These are phyloP conservation scores for Scaptodrosophila latifasciaeformis DNA, from an alignment of 2,888 invertebrate genomes.

Conservation along the genomic window DNA sequence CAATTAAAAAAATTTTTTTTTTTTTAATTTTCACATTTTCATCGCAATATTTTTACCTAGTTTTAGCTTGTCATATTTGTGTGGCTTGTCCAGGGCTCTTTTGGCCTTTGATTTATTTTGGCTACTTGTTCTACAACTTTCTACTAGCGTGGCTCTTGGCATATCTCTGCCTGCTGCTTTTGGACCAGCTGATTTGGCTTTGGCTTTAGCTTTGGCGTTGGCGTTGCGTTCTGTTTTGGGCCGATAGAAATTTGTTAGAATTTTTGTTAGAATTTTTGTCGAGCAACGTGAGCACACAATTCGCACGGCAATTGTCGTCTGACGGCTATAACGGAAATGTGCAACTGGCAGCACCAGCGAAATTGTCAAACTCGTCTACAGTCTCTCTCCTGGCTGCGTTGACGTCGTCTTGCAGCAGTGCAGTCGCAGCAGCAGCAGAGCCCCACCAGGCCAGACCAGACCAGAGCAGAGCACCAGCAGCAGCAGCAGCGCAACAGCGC, in stretches of 20 bases:
- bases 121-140: no score
- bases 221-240: background rate
- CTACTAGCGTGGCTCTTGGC: no score
- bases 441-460: constrained; percentile 5
- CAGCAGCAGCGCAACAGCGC: constrained; percentile 13
- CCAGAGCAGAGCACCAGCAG: constrained; percentile 16
- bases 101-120: no score
- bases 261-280: background rate
- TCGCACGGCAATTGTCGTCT: constrained; percentile 44
- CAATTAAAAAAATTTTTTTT: no score
- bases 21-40: no score
- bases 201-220: background rate
- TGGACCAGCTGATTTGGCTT: no score
- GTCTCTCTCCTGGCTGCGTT: background rate
- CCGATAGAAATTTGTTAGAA: background rate
- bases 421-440: constrained; percentile 19
- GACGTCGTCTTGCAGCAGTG: background rate
- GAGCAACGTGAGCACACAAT: background rate
- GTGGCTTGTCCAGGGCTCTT: no score
- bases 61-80: no score
- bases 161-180: no score
- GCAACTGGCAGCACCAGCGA: constrained; percentile 61
- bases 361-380: constrained; percentile 43
- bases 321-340: constrained; percentile 65
- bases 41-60: no score